Conservation (phyloP, 1,140 invertebrate genomes). For the Drosophila baimaii region DNA sequence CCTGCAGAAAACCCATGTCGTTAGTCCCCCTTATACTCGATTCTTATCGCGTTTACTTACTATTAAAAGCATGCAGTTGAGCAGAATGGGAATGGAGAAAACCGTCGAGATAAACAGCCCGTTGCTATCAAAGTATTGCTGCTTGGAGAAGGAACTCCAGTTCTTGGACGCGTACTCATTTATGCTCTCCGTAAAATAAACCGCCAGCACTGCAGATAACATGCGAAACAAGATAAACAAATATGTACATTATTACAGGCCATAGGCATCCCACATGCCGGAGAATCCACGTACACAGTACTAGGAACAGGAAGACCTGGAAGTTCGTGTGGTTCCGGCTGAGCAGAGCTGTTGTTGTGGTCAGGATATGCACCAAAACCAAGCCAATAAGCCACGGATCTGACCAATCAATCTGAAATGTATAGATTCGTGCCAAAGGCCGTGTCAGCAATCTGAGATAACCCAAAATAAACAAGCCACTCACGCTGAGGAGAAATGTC, state of each 20-base stretch:
- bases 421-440: background rate
- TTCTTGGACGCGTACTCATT: slow-evolving; percentile 93
- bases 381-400: slow-evolving; percentile 93
- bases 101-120: slow-evolving; percentile 96
- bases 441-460: background rate
- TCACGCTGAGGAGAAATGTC: slow-evolving; percentile 87
- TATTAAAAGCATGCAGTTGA: slow-evolving; percentile 96
- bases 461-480: slow-evolving; percentile 58
- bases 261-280: background rate
- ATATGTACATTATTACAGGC: background rate
- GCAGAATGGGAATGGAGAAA: slow-evolving; percentile 94
- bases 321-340: slow-evolving; percentile 94
- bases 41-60: slow-evolving; percentile 87
- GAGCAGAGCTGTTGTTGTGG: slow-evolving; percentile 91
- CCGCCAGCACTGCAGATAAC: slow-evolving; percentile 88
- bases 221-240: slow-evolving; percentile 1
- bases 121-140: slow-evolving; percentile 97
- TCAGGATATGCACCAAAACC: slow-evolving; percentile 89
- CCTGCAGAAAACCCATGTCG: slow-evolving; percentile 85
- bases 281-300: slow-evolving; percentile 88
- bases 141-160: slow-evolving; percentile 93
- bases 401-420: slow-evolving; percentile 93
- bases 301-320: slow-evolving; percentile 92
- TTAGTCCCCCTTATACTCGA: background rate
- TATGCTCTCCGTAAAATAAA: slow-evolving; percentile 94